A percentile compares a stretch with the other conserved stretches of the same genome.
These are phyloP conservation scores for Choreutis nemorana DNA, from an alignment of 2,888 invertebrate species.

Conservation along the genomic window DNA sequence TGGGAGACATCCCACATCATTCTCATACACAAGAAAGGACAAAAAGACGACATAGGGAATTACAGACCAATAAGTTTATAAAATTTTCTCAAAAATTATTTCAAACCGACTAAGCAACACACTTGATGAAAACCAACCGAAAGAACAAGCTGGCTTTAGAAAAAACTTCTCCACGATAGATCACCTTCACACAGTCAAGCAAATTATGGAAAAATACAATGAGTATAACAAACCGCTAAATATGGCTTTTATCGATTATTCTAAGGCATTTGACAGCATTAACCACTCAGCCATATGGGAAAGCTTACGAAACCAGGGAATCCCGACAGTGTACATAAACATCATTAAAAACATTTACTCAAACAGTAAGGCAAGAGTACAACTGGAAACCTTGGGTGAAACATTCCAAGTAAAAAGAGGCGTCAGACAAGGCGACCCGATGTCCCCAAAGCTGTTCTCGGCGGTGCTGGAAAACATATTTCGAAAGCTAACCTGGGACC, in stretches of 20 bases:
- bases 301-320: constrained; percentile 8
- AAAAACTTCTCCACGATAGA: constrained; percentile 10
- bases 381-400: constrained; percentile 5
- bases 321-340: constrained; percentile 6
- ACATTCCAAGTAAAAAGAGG: constrained; percentile 8
- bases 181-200: constrained; percentile 11
- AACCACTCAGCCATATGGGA: constrained; percentile 7
- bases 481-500: constrained; percentile 8
- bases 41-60: constrained; percentile 9
- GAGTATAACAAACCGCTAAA: constrained; percentile 8
- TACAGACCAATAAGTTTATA: constrained; percentile 13
- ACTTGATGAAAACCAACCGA: too few relatives aligned
- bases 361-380: constrained; percentile 4
- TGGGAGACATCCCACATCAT: constrained; percentile 12
- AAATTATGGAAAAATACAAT: constrained; percentile 10
- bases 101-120: constrained; percentile 13
- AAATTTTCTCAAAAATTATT: too few relatives aligned
- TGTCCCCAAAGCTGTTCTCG: constrained; percentile 9
- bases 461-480: constrained; percentile 9
- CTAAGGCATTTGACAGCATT: constrained; percentile 9
- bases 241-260: constrained; percentile 9
- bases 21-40: constrained; percentile 12
- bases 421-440: constrained; percentile 12
- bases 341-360: constrained; percentile 9
- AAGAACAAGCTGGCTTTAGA: constrained; percentile 14